phyloP scores from a whole-genome alignment of 2,888 invertebrate genomes.

The Synergus laeviventris region DNA sequence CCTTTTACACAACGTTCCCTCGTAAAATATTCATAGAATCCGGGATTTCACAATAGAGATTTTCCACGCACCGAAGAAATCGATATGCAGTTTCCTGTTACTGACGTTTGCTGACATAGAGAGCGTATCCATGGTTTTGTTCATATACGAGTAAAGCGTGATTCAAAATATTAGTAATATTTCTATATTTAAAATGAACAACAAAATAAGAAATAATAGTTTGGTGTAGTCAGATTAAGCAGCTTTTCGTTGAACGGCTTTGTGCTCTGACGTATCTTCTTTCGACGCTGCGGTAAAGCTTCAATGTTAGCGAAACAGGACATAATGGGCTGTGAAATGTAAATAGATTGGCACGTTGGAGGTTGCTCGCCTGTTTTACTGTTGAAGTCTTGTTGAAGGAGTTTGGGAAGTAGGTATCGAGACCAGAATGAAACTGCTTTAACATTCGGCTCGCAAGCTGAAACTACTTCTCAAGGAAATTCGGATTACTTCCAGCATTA shows the following conservation, averaged over 20 bases:
- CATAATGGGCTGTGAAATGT: constrained; percentile 2
- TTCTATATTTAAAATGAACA: background rate
- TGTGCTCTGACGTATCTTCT: background rate
- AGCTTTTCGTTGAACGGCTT: background rate
- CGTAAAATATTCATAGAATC: background rate
- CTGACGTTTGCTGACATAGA: background rate
- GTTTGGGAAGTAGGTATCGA: background rate
- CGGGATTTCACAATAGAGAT: background rate
- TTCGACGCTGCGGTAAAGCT: background rate
- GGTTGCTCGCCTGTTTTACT: background rate
- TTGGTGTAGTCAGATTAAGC: background rate
- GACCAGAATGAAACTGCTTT: constrained; percentile 53
- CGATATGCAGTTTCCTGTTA: background rate
- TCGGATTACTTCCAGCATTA: constrained; percentile 67
- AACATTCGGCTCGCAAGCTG: constrained; percentile 62
- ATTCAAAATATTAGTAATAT: background rate
- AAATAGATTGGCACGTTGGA: background rate
- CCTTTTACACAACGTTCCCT: background rate
- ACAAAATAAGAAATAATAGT: background rate
- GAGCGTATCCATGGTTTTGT: background rate
- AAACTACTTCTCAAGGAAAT: constrained; percentile 72
- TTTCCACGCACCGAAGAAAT: background rate
- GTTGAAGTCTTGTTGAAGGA: background rate
- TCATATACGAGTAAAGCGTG: background rate
- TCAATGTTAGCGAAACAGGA: background rate